phyloP scores from a whole-genome alignment of 1,140 invertebrate species.

The Listronotus bonariensis region DNA sequence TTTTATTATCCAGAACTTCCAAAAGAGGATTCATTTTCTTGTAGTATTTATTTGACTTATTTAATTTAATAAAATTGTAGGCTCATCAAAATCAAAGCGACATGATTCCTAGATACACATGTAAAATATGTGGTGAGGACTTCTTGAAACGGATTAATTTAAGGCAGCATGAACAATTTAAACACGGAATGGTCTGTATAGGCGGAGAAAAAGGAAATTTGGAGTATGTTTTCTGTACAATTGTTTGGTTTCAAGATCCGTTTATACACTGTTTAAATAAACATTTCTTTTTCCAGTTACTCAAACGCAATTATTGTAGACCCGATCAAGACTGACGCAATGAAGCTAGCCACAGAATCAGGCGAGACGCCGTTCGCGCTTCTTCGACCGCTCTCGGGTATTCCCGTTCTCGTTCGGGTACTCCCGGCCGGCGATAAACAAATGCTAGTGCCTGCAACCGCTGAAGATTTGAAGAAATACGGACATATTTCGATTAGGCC shows the following conservation, averaged over 20 bases:
- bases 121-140: constrained; percentile 62
- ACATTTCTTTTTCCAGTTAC: constrained; percentile 40
- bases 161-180: constrained; percentile 64
- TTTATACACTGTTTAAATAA: background rate
- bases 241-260: background rate
- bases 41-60: too few species aligned
- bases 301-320: constrained; percentile 58
- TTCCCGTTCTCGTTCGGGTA: constrained; percentile 67
- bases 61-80: too few species aligned
- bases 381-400: constrained; percentile 62
- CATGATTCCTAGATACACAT: constrained; percentile 62
- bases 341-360: constrained; percentile 59
- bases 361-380: constrained; percentile 64
- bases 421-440: constrained; percentile 60
- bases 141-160: constrained; percentile 61
- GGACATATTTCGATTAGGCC: constrained; percentile 49
- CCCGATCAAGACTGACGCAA: constrained; percentile 64
- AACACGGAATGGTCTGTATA: constrained; percentile 55
- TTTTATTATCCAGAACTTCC: background rate
- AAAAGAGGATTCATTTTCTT: too few species aligned
- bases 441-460: constrained; percentile 53
- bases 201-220: background rate
- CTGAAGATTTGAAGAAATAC: constrained; percentile 52
- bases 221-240: background rate
- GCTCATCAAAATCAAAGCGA: constrained; percentile 60